phyloP scores from a whole-genome alignment of 2,888 invertebrate species.

The Dilophus febrilis region DNA sequence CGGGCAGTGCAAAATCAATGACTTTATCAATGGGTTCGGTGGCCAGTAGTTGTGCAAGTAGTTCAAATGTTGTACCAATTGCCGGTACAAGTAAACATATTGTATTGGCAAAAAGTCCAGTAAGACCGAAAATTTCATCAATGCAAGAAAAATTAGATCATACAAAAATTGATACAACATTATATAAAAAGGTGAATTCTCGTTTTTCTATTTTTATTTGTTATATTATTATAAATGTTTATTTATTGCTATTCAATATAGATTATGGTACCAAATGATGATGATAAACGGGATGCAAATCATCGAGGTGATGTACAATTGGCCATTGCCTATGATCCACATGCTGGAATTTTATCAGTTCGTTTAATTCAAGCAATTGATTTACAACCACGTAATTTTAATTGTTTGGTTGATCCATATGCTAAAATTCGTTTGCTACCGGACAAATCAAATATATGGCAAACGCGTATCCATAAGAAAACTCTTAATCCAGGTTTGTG shows the following conservation, averaged over 20 bases:
- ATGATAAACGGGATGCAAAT: neutral
- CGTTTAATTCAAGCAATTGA: conserved; percentile 44
- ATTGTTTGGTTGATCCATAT: conserved; percentile 47
- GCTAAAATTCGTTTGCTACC: conserved; percentile 44
- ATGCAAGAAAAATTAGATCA: conserved; percentile 49
- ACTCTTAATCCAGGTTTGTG: conserved; percentile 41
- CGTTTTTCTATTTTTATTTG: too few relatives aligned
- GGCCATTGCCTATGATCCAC: conserved; percentile 41
- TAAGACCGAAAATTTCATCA: conserved; percentile 33
- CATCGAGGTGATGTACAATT: conserved; percentile 45
- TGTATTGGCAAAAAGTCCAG: conserved; percentile 33
- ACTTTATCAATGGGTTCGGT: conserved; percentile 26
- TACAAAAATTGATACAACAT: conserved; percentile 39
- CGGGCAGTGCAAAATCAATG: conserved; percentile 28
- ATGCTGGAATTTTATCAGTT: conserved; percentile 44
- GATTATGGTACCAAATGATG: neutral
- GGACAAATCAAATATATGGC: conserved; percentile 42
- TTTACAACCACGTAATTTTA: conserved; percentile 38
- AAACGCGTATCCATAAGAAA: conserved; percentile 44
- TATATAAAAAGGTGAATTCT: conserved; percentile 38
- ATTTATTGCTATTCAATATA: neutral
- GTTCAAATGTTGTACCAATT: conserved; percentile 25
- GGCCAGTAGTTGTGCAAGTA: neutral
- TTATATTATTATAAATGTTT: too few relatives aligned
- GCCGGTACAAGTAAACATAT: conserved; percentile 36